phyloP scores from a whole-genome alignment of 2,888 invertebrate species.

The Caenorhabditis sulstoni region DNA sequence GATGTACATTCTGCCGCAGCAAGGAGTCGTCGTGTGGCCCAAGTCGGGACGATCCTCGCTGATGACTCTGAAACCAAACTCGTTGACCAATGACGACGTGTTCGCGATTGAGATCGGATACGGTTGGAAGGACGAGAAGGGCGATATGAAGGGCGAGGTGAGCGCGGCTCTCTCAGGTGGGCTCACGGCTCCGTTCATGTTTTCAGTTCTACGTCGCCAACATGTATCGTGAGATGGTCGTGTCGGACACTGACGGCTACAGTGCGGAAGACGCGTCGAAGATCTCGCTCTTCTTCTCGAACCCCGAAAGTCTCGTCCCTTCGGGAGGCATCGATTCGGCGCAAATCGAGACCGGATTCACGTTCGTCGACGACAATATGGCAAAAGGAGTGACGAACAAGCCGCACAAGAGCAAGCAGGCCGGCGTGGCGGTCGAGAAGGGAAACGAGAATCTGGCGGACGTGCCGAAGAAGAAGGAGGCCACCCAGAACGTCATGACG shows the following conservation, averaged over 20 bases:
- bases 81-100: background rate
- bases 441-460: background rate
- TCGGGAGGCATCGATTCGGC: constrained; percentile 9
- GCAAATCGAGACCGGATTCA: background rate
- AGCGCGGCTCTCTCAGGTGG: background rate
- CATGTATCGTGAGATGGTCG: constrained; percentile 26
- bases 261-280: background rate
- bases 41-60: constrained; percentile 24
- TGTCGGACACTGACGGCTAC: constrained; percentile 30
- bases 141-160: constrained; percentile 10
- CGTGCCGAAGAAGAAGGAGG: background rate
- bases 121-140: background rate
- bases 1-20: constrained; percentile 19
- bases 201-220: constrained; percentile 54
- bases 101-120: constrained; percentile 42
- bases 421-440: background rate
- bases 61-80: background rate
- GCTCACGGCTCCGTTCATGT: background rate
- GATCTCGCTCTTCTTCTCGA: constrained; percentile 28
- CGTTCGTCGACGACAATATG: background rate
- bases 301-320: background rate
- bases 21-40: constrained; percentile 50
- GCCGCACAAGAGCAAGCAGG: no score
- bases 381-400: no score
- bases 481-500: background rate